Percentiles rank a stretch among this genome's conserved stretches.
These are phyloP conservation scores for Apamea epomidion DNA, from an alignment of 2,888 invertebrate species.

Conservation along the genomic window DNA sequence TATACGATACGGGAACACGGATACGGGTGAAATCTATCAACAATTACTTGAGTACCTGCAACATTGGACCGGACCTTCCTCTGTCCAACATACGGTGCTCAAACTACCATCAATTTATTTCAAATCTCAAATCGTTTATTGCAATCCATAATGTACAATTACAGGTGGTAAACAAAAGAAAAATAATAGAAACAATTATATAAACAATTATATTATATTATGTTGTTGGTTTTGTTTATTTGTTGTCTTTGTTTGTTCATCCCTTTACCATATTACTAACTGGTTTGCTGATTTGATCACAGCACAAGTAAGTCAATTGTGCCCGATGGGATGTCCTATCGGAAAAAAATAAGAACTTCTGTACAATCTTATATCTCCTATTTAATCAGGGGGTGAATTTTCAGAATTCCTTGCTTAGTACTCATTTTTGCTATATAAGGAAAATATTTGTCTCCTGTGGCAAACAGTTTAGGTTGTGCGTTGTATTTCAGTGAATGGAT, in stretches of 20 bases:
- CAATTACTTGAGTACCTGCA: constrained; percentile 14
- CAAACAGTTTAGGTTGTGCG: not conserved
- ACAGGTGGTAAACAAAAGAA: no score
- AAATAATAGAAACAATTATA: no score
- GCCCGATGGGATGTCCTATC: not conserved
- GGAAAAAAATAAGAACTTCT: not conserved
- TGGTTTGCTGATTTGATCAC: not conserved
- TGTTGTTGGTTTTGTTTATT: no score
- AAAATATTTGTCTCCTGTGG: not conserved
- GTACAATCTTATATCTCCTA: not conserved
- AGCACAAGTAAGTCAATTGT: not conserved
- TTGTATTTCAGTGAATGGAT: not conserved
- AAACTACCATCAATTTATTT: not conserved
- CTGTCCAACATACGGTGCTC: not conserved
- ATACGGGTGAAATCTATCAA: not conserved
- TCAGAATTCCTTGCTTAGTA: not conserved
- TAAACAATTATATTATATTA: no score
- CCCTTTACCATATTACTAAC: not conserved
- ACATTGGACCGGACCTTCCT: constrained; percentile 6
- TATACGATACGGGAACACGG: not conserved
- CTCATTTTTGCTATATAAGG: not conserved
- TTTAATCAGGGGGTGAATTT: not conserved
- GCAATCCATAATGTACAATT: no score
- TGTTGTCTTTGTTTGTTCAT: not conserved
- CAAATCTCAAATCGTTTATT: no score